phyloP scores from a whole-genome alignment of 2,113 vertebrate species.

The Nipponia nippon region DNA sequence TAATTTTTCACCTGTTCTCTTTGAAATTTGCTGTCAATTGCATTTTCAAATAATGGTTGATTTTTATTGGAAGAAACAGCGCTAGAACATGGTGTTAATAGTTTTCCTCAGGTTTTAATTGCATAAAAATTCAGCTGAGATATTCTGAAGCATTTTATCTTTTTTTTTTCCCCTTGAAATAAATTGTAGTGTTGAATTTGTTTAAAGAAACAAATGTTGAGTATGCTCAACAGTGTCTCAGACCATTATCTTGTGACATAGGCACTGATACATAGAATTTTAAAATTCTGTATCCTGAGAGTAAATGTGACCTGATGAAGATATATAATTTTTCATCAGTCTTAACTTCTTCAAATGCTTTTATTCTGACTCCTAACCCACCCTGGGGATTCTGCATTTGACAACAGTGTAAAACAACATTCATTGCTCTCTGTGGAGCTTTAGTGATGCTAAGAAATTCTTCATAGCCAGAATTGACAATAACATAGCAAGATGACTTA shows the following conservation, averaged over 20 bases:
- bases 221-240: neutral
- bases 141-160: neutral
- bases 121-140: neutral
- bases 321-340: slow-evolving; percentile 36
- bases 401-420: slow-evolving; percentile 64
- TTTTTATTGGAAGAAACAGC: neutral
- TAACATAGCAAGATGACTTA: slow-evolving; percentile 75
- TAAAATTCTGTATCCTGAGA: slow-evolving; percentile 30
- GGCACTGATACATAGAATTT: slow-evolving; percentile 1
- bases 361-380: slow-evolving; percentile 59
- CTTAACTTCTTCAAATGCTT: slow-evolving; percentile 60
- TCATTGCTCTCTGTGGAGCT: slow-evolving; percentile 71
- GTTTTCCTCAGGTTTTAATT: neutral
- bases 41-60: neutral
- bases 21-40: neutral
- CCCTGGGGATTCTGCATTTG: slow-evolving; percentile 68
- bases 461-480: slow-evolving; percentile 71
- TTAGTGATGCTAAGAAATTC: slow-evolving; percentile 70
- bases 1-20: slow-evolving; percentile 11
- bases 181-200: neutral
- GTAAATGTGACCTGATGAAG: slow-evolving; percentile 13
- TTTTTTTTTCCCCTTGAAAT: neutral
- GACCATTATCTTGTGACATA: neutral
- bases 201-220: neutral
- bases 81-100: neutral